Percentiles rank a stretch among this genome's conserved stretches.
Conservation (phyloP, 2,888 invertebrate genomes). For the Platerodrilus igneus region DNA sequence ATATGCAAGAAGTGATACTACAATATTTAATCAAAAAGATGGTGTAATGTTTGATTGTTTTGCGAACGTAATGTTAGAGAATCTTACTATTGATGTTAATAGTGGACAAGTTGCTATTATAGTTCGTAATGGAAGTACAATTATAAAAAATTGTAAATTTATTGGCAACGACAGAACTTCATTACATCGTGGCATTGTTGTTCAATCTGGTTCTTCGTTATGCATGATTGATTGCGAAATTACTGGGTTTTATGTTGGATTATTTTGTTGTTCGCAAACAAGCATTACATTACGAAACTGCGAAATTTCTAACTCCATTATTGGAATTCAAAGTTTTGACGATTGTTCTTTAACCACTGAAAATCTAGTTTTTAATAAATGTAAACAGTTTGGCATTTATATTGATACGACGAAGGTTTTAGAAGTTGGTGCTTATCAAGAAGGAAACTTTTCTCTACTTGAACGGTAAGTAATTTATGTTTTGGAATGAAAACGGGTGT, state of each 20-base stretch:
- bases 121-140: conserved; percentile 49
- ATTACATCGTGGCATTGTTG: conserved; percentile 54
- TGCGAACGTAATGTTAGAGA: conserved; percentile 48
- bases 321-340: conserved; percentile 47
- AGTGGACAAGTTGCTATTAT: conserved; percentile 52
- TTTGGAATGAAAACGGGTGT: too few relatives aligned
- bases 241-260: conserved; percentile 50
- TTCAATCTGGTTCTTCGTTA: conserved; percentile 46
- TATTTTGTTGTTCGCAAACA: conserved; percentile 47
- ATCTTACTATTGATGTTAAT: conserved; percentile 52
- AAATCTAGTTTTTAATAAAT: neutral
- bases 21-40: conserved; percentile 48
- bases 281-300: conserved; percentile 41
- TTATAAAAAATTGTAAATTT: conserved; percentile 51
- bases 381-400: neutral
- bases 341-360: conserved; percentile 33
- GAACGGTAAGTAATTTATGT: neutral
- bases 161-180: conserved; percentile 50
- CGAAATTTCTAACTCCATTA: conserved; percentile 38
- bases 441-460: neutral
- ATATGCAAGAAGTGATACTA: conserved; percentile 28
- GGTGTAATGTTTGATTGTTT: conserved; percentile 53
- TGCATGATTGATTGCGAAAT: conserved; percentile 50
- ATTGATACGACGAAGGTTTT: neutral
- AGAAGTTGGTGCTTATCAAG: neutral